Evolutionary conservation across 2,888 invertebrate species (phyloP).

Genomic region (Penaeus monodon): DNA sequence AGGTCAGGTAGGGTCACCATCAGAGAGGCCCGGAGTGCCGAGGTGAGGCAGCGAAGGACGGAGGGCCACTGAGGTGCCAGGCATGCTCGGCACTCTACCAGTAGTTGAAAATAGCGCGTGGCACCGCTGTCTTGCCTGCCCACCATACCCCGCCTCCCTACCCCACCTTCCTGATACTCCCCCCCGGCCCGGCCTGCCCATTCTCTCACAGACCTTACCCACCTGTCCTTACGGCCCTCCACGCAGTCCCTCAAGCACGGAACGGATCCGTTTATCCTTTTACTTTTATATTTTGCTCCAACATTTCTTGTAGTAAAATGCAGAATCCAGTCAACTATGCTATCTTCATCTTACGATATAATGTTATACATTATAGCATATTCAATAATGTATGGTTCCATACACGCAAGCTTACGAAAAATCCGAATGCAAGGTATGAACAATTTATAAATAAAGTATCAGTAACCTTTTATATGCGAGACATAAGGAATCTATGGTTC

Average conservation of each 20-base stretch:
- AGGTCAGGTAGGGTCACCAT: constrained; percentile 17
- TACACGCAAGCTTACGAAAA: no score
- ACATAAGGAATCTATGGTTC: no score
- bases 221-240: constrained; percentile 2
- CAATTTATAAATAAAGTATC: no score
- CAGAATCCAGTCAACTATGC: no score
- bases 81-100: constrained; percentile 18
- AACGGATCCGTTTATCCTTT: not conserved
- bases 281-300: not conserved
- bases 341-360: no score
- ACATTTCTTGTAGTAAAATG: no score
- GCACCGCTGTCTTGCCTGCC: constrained; percentile 28
- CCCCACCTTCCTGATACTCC: constrained; percentile 7
- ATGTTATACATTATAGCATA: no score
- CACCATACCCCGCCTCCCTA: not conserved
- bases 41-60: constrained; percentile 5
- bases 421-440: no score
- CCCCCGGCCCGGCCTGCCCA: not conserved
- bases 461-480: no score
- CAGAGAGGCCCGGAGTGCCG: constrained; percentile 1
- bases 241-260: not conserved
- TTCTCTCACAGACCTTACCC: not conserved
- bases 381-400: no score
- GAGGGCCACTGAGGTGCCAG: constrained; percentile 24
- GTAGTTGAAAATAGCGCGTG: constrained; percentile 59